Conservation (phyloP, 2,113 vertebrate species). For the Rhinoderma darwinii region DNA sequence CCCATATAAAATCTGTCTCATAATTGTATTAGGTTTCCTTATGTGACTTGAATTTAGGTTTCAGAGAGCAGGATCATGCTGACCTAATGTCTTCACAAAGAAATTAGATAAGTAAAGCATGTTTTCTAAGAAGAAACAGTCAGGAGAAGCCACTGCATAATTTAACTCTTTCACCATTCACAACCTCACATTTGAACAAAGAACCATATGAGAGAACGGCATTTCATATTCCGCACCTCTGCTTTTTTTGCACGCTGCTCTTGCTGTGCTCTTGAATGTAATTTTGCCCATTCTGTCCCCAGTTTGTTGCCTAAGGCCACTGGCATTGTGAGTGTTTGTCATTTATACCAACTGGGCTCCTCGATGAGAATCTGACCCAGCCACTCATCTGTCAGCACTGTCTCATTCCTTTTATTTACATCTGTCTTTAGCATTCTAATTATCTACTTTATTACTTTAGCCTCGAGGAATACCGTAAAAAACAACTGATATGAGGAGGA, state of each 20-base stretch:
- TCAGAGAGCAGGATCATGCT: slow-evolving; percentile 29
- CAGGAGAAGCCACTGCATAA: slow-evolving; percentile 8
- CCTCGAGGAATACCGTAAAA: slow-evolving; percentile 89
- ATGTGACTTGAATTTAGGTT: slow-evolving; percentile 48
- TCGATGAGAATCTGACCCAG: slow-evolving; percentile 86
- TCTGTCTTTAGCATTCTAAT: slow-evolving; percentile 99
- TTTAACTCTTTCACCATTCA: slow-evolving; percentile 39
- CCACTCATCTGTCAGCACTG: slow-evolving; percentile 91
- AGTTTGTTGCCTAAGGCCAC: slow-evolving; percentile 80
- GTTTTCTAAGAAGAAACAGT: slow-evolving; percentile 24
- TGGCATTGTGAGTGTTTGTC: slow-evolving; percentile 76
- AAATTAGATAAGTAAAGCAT: slow-evolving; percentile 46
- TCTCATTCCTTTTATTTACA: slow-evolving; percentile 99
- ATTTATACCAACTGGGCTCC: slow-evolving; percentile 86
- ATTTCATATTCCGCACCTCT: slow-evolving; percentile 46
- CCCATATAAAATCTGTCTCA: slow-evolving; percentile 32
- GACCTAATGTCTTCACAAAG: slow-evolving; percentile 40
- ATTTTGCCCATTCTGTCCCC: slow-evolving; percentile 78
- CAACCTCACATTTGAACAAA: slow-evolving; percentile 48
- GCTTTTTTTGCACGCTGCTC: slow-evolving; percentile 50
- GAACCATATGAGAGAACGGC: slow-evolving; percentile 40
- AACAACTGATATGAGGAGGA: slow-evolving; percentile 82
- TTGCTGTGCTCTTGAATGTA: slow-evolving; percentile 70
- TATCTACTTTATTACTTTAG: slow-evolving; percentile 99
- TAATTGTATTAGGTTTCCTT: slow-evolving; percentile 46